Percentiles rank a stretch among this genome's conserved stretches.
These are phyloP conservation scores for Agrenia bidenticulata DNA, from an alignment of 2,888 invertebrate genomes.

Conservation along the genomic window DNA sequence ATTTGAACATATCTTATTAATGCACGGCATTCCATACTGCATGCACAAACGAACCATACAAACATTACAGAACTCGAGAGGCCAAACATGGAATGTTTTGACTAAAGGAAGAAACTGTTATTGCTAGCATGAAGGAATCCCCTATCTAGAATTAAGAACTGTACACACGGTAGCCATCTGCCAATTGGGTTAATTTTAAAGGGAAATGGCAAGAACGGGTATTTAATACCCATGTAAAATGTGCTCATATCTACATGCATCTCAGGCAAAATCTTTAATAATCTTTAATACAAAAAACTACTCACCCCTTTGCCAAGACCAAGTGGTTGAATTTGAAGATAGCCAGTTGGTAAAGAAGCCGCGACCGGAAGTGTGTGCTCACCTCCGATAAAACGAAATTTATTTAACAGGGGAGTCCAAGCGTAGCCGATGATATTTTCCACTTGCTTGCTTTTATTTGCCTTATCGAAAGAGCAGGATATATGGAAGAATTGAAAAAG, in stretches of 20 bases:
- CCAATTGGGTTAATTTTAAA: not conserved
- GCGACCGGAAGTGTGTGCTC: constrained; percentile 82
- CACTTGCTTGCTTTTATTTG: constrained; percentile 59
- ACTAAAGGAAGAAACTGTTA: too few relatives aligned
- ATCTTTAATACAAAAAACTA: constrained; percentile 35
- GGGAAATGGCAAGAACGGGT: not conserved
- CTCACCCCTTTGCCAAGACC: constrained; percentile 88
- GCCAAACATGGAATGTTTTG: too few relatives aligned
- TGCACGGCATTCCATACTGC: too few relatives aligned
- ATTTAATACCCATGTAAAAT: not conserved
- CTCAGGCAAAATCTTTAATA: not conserved
- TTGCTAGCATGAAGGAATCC: too few relatives aligned
- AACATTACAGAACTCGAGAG: too few relatives aligned
- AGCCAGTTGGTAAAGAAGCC: constrained; percentile 82
- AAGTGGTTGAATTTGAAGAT: constrained; percentile 83
- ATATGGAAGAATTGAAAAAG: constrained; percentile 95
- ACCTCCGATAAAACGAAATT: constrained; percentile 71
- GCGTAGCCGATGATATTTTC: constrained; percentile 90
- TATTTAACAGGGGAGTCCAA: constrained; percentile 84
- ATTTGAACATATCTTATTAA: too few relatives aligned
- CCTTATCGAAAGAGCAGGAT: constrained; percentile 68
- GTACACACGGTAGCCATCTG: too few relatives aligned
- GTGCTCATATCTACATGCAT: not conserved
- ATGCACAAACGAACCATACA: too few relatives aligned
- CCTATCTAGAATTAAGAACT: too few relatives aligned